Percentiles rank a stretch among this genome's conserved stretches.
These are phyloP conservation scores for Nasonia giraulti DNA, from an alignment of 1,140 invertebrate species.

Conservation along the genomic window DNA sequence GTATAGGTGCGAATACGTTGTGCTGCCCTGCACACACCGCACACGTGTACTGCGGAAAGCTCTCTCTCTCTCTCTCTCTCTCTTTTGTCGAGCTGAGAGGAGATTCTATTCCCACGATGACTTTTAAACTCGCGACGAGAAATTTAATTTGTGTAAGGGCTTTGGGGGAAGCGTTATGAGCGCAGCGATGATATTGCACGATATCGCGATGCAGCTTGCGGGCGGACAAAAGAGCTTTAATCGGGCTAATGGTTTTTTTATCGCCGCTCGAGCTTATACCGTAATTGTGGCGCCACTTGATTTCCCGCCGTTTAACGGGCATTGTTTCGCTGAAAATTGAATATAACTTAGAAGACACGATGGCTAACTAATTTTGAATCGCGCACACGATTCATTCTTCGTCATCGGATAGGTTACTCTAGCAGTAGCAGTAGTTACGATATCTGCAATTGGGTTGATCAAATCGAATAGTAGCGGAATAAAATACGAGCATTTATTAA, in stretches of 20 bases:
- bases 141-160: slow-evolving; percentile 31
- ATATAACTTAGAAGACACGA: no score
- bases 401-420: no score
- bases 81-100: background rate
- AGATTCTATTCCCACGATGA: slow-evolving; percentile 4
- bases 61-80: no score
- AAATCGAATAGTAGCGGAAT: no score
- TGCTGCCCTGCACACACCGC: no score
- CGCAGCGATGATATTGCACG: background rate
- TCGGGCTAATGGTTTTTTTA: slow-evolving; percentile 15
- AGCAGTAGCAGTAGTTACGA: no score
- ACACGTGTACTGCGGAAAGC: no score
- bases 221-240: slow-evolving; percentile 19
- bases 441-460: no score
- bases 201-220: background rate
- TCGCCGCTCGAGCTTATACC: background rate
- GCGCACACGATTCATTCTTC: no score
- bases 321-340: no score
- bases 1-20: background rate
- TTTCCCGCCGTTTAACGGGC: background rate
- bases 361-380: no score
- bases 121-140: slow-evolving; percentile 6
- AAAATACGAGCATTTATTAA: no score
- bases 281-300: background rate
- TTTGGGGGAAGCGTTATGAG: background rate